Percentiles rank a stretch among this genome's conserved stretches.
Evolutionary conservation across 1,140 invertebrate species (phyloP).

Genomic region (Battus philenor): DNA sequence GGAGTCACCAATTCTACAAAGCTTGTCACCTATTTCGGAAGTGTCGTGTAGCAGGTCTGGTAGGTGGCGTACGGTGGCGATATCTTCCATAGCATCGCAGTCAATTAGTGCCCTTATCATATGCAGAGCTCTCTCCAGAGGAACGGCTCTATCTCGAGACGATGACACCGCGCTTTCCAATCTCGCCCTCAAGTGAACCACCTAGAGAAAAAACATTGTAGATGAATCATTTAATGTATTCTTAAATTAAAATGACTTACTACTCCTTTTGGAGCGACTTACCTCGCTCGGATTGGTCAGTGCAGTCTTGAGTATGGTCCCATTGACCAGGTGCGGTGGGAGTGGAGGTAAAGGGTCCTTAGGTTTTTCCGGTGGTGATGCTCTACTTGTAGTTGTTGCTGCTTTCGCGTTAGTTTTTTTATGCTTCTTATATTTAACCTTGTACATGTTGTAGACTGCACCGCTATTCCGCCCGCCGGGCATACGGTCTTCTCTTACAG

Average conservation of each 20-base stretch:
- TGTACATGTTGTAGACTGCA: conserved; percentile 99
- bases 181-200: conserved; percentile 90
- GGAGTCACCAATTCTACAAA: conserved; percentile 96
- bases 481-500: conserved; percentile 98
- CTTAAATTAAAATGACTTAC: not conserved
- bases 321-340: conserved; percentile 87
- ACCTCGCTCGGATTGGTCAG: conserved; percentile 93
- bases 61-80: conserved; percentile 92
- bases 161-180: conserved; percentile 91
- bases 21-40: conserved; percentile 92
- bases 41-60: conserved; percentile 93
- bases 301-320: conserved; percentile 94
- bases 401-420: conserved; percentile 82
- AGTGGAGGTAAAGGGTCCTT: conserved; percentile 76
- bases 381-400: conserved; percentile 68
- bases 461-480: conserved; percentile 98
- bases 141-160: conserved; percentile 87
- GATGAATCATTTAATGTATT: conserved; percentile 14
- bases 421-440: conserved; percentile 99
- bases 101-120: conserved; percentile 95
- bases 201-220: conserved; percentile 51
- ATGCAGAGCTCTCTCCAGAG: conserved; percentile 86
- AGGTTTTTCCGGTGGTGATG: conserved; percentile 68
- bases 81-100: conserved; percentile 96
- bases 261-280: conserved; percentile 28